Conservation (phyloP, 2,113 vertebrate species). For the Petaurus breviceps region DNA sequence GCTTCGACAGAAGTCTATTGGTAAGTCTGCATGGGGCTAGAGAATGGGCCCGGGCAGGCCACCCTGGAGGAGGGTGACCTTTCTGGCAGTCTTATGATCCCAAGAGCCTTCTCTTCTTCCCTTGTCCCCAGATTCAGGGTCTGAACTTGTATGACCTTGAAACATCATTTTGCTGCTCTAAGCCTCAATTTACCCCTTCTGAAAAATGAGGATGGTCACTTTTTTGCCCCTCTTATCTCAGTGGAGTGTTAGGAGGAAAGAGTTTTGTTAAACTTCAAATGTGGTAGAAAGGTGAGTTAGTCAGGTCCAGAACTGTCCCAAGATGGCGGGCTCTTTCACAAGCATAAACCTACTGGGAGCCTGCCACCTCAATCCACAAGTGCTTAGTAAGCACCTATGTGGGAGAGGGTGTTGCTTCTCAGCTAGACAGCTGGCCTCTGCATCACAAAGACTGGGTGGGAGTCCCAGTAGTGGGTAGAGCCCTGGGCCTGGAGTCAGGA, state of each 20-base stretch:
- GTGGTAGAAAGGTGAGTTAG: not conserved
- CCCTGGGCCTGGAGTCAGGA: not conserved
- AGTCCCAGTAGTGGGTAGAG: not conserved
- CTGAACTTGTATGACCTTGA: no score
- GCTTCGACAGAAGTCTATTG: conserved; percentile 95
- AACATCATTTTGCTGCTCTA: not conserved
- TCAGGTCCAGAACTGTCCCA: not conserved
- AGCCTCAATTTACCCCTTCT: not conserved
- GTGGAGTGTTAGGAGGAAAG: not conserved
- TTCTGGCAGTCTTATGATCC: no score
- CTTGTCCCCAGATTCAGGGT: not conserved
- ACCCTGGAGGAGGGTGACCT: not conserved
- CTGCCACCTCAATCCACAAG: not conserved
- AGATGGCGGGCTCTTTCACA: not conserved
- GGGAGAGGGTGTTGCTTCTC: not conserved
- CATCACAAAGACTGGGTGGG: no score
- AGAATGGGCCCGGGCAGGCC: rapidly evolving
- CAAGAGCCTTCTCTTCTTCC: not conserved
- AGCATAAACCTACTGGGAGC: not conserved
- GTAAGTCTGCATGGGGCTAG: conserved; percentile 81
- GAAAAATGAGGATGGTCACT: not conserved
- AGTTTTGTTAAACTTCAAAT: not conserved
- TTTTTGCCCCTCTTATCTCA: not conserved
- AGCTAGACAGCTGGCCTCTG: not conserved
- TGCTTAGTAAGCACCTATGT: not conserved